Evolutionary conservation across 2,797 vertebrate genomes (phyloP).

Genomic region (Remorina albescens): DNA sequence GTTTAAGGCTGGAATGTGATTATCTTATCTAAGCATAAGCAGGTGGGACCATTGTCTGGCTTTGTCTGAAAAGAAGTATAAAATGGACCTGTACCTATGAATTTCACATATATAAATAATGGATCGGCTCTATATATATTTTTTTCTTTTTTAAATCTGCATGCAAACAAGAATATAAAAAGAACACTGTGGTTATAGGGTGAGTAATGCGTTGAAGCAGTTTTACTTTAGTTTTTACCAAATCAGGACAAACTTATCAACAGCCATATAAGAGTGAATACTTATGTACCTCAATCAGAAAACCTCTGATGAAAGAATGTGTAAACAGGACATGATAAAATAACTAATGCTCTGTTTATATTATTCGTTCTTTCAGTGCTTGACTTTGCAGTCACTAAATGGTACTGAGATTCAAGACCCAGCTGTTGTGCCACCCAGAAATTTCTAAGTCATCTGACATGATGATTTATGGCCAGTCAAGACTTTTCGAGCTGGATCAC

Average conservation of each 20-base stretch:
- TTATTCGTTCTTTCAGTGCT: background rate
- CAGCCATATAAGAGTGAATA: background rate
- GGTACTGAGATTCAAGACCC: constrained; percentile 2
- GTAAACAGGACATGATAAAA: background rate
- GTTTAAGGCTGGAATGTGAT: background rate
- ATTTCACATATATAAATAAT: background rate
- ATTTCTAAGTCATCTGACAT: constrained; percentile 46
- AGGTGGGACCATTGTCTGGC: background rate
- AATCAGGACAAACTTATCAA: background rate
- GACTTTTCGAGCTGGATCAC: constrained; percentile 20
- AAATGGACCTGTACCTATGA: background rate
- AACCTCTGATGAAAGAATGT: background rate
- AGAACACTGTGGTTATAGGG: background rate
- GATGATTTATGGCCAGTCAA: constrained; percentile 42
- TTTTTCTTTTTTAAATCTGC: background rate
- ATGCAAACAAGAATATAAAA: background rate
- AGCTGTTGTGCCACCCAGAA: constrained; percentile 2
- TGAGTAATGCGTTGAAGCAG: background rate
- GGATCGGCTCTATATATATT: background rate
- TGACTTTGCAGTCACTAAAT: background rate
- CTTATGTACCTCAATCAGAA: background rate
- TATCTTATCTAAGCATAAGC: background rate
- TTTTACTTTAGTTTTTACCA: background rate
- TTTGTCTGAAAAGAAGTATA: background rate
- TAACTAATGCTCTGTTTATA: background rate